Base-by-base conservation (phyloP, 2,888 invertebrate species). In the Idaea biselata region DNA sequence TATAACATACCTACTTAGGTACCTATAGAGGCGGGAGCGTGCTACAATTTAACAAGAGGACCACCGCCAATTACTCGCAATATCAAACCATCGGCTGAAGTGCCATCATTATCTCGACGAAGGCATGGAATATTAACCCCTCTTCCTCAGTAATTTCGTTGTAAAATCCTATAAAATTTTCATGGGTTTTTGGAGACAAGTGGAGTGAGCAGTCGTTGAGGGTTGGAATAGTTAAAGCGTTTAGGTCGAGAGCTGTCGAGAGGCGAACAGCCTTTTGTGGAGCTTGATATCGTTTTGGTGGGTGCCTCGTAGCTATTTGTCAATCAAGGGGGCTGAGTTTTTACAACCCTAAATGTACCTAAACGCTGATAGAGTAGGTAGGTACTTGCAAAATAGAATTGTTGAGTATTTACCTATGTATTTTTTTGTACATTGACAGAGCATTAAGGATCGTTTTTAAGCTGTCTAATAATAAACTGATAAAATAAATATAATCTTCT, bases 181-280 rank as follows among this genome's bases (percentile, higher is more conserved):
- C 78, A 86, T 82, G 86, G 84, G 86, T 86, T 90, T 91, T 89
- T 86, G 91, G 91, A 92, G 91, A 92, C 86, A 90, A 91, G 91
- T 91, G 87, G 89, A 90, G 89, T 91, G 91, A 91, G 91, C 91
- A 92, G 80, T 88, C 91, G 87, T 89, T 84, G 76, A 89, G 88
- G 80, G 84, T 85, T 85, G 90, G 90, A 89, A 90, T 91, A 87
- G 91, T 89, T 92, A 91, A 91, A 92, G 88, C 92, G 91, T 91
- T 92, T 92, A 92, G 87, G 87, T 82, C 68, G 88, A 91, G 91
- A 85, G 89, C 73, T 68, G 81, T 89, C 72, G 82, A 91, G 91
- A 83, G 82, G 81, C 74, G 81, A 77, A 56, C 81, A 82, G 88
- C 88, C 91, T 90, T 91, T 91, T 91, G 87, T 91, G 82, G 82